Base-by-base conservation (phyloP, 2,113 vertebrate genomes). In the Neolamprologus brichardi region DNA sequence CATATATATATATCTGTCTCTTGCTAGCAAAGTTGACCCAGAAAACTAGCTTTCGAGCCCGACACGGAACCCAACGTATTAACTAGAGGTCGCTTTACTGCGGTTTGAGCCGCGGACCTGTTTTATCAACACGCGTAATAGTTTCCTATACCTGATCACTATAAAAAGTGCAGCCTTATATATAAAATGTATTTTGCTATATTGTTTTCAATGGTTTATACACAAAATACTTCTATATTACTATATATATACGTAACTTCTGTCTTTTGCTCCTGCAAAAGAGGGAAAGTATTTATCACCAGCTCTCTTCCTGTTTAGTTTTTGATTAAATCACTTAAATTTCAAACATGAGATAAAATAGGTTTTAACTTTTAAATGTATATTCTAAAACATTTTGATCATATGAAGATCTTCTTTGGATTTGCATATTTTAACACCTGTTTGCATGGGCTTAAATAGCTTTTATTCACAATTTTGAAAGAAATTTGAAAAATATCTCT, bases 91-190 rank as follows among this genome's bases (percentile, higher is more conserved):
- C 20, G 11, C 11, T 13, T 23, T 54, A 54, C 52, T 54, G 1
- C 6, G 2, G 2, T 54, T 53, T 0, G 52, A 53, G 1, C n/a
- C 1, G 5, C 2, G 5, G n/a, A 1, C n/a, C 52, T 2, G 1
- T 23, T 53, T 53, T 53, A 54, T 54, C 11, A 3, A 23, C 52
- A 7, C 2, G 0, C 4, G 6, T 20, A 54, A 54, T 23, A 54
- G 20, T 23, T 54, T 54, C 6, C 20, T 13, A 54, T 54, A 54
- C 6, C 20, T 23, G 20, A 54, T 23, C 10, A 6, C 20, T 25
- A 7, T 12, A 54, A 54, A 54, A 25, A 25, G 20, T 23, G 4
- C 11, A 54, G 20, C 52, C 6, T 25, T 54, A 54, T 4, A 54
- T 54, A 54, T 3, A 25, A 54, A 25, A 54, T 25, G 15, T 18